Evolutionary conservation across 2,888 invertebrate genomes (phyloP).

Genomic region (Philhelius pedissequus): DNA sequence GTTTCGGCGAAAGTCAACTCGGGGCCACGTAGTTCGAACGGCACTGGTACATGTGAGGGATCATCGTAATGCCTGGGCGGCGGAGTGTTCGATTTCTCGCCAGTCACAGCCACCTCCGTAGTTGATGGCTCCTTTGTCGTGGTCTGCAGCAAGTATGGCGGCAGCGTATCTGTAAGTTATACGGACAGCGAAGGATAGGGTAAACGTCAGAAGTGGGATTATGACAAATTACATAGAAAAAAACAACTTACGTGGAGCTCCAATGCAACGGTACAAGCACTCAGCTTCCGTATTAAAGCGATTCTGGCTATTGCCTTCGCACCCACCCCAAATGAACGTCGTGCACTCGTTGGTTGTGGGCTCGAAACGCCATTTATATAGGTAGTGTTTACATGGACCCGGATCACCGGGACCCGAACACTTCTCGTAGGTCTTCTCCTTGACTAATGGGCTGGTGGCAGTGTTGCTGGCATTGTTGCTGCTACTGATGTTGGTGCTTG

Average conservation of each 20-base stretch:
- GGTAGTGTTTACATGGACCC: slow-evolving; percentile 83
- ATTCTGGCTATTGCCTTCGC: slow-evolving; percentile 84
- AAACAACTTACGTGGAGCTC: slow-evolving; percentile 81
- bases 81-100: slow-evolving; percentile 72
- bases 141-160: slow-evolving; percentile 80
- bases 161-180: slow-evolving; percentile 80
- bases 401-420: slow-evolving; percentile 79
- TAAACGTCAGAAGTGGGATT: slow-evolving; percentile 1
- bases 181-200: slow-evolving; percentile 15
- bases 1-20: slow-evolving; percentile 92
- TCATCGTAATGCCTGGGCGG: slow-evolving; percentile 70
- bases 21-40: slow-evolving; percentile 86
- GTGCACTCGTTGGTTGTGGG: slow-evolving; percentile 81
- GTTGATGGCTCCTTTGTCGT: slow-evolving; percentile 80
- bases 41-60: slow-evolving; percentile 81
- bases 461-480: slow-evolving; percentile 69
- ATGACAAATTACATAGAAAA: slow-evolving; percentile 32
- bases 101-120: slow-evolving; percentile 77
- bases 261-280: slow-evolving; percentile 83
- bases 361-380: slow-evolving; percentile 85
- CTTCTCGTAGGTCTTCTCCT: slow-evolving; percentile 77
- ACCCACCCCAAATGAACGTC: slow-evolving; percentile 85
- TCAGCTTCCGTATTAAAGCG: slow-evolving; percentile 84
- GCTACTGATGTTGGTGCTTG: slow-evolving; percentile 3
- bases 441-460: slow-evolving; percentile 70